Evolutionary conservation across 1,140 invertebrate genomes (phyloP), one percentile per base, ranked within the genome.

Genomic region (Pteromalus puparum): DNA sequence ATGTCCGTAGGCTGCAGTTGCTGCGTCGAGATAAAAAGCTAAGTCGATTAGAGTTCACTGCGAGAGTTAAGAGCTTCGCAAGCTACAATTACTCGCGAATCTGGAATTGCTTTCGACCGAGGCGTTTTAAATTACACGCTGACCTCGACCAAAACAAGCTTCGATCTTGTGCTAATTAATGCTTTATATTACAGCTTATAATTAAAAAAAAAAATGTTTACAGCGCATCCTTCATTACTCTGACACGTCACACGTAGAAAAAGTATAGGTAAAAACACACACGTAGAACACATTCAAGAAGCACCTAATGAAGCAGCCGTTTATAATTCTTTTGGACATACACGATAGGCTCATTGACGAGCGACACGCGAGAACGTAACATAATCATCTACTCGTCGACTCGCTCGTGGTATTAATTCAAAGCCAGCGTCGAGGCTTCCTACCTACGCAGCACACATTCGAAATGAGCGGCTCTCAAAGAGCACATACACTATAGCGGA

Each of bases 51-150:
- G 72, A 74, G 67, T n/a, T 21, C 18, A n/a, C 18, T 6, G 53
- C 53, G 15, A n/a, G 38, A 75, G 73, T 26, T 75, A 75, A 75
- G 21, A n/a, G n/a, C n/a, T n/a, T n/a, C 21, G 38, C 12, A 34
- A 74, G 34, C 9, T 48, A 15, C n/a, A 75, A 75, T 75, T 75
- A 75, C 73, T 46, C 21, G n/a, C 34, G 28, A 75, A 75, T 75
- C 73, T 75, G 24, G 38, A 48, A 76, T 76, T 18, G 74, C 74
- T 48, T 48, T 76, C 24, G 74, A 0, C 30, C 26, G 12, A 42
- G 24, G 12, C 34, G 12, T 28, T n/a, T 42, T 42, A 10, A 42
- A 74, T 74, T 74, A 18, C 28, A 24, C 21, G 53, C 48, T 18
- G 48, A 53, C 48, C 48, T 13, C 42, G 12, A 46, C 18, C 48